Percentiles rank a stretch among this genome's conserved stretches.
phyloP scores from a whole-genome alignment of 2,888 invertebrate species.

The Beris morrisii region DNA sequence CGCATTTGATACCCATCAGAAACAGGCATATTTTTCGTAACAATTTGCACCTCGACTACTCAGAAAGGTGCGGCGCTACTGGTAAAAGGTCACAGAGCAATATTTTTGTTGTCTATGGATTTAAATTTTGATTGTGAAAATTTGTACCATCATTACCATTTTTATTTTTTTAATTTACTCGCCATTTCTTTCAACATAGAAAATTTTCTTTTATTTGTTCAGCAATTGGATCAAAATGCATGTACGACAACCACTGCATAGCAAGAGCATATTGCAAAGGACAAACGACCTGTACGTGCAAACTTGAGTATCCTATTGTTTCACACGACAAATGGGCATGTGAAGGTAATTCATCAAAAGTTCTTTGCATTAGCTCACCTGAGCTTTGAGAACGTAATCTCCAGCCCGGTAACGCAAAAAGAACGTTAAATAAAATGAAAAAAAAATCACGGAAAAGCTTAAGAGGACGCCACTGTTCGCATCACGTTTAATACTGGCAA shows the following conservation, averaged over 20 bases:
- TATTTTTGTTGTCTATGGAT: no score
- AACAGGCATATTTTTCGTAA: no score
- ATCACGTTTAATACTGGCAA: no score
- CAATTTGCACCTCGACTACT: no score
- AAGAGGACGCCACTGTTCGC: no score
- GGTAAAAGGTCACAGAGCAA: no score
- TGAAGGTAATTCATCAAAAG: conserved; percentile 40
- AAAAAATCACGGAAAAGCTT: no score
- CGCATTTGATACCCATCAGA: no score
- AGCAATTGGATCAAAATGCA: conserved; percentile 41
- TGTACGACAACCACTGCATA: conserved; percentile 42
- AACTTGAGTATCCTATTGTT: conserved; percentile 40
- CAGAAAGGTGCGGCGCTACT: no score
- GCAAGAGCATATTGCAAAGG: conserved; percentile 41
- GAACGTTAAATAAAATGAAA: no score
- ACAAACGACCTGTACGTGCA: conserved; percentile 42
- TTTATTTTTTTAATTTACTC: not conserved
- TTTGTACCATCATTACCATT: not conserved
- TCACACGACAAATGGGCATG: conserved; percentile 42
- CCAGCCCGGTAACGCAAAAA: not conserved
- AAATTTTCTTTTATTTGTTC: conserved; percentile 22
- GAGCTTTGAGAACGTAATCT: conserved; percentile 1
- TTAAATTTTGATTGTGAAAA: no score
- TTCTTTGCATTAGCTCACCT: conserved; percentile 3
- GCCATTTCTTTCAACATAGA: not conserved